Evolutionary conservation across 2,797 vertebrate species (phyloP), one percentile per base, ranked within the genome.

Genomic region (Rhincodon typus): DNA sequence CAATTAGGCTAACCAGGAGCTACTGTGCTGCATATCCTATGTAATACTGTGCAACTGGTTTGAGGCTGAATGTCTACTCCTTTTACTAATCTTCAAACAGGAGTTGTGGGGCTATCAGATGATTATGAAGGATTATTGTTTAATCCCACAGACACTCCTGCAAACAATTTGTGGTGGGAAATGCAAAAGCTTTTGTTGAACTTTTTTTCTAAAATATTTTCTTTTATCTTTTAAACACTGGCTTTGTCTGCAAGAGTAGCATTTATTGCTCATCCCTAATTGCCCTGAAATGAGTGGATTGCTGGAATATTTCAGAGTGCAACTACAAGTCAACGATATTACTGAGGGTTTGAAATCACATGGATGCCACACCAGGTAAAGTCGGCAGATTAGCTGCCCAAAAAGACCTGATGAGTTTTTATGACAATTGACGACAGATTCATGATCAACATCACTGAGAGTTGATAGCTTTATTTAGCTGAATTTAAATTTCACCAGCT

Each of bases 31-130:
- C 0, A 79, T 38, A 4, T 77, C 34, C 30, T n/a, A 13, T 79
- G 74, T 10, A 38, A 38, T 79, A n/a, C n/a, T n/a, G 34, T 38
- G 34, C 27, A 79, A 79, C 74, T 3, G 13, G 34, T 10, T 79
- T 15, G 4, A 79, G 74, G 30, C 34, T 79, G 27, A 79, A n/a
- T n/a, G 34, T 17, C 34, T 38, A 13, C 2, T 0, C 74, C 27
- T 79, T 34, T 38, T 79, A 13, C 3, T n/a, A 10, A n/a, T 77
- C 72, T 34, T 77, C 77, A 38, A 15, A 50, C 3, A 13, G 96
- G 96, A 94, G 95, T 74, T 96, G 96, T 96, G 96, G 96, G 77
- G 94, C 94, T 95, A 53, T 77, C n/a, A 79, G 34, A 79, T 13
- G 79, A 82, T 42, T 38, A 6, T 5, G 15, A 21, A 38, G 79